Conservation (phyloP, 2,888 invertebrate genomes). For the Cataglyphis albicans region DNA sequence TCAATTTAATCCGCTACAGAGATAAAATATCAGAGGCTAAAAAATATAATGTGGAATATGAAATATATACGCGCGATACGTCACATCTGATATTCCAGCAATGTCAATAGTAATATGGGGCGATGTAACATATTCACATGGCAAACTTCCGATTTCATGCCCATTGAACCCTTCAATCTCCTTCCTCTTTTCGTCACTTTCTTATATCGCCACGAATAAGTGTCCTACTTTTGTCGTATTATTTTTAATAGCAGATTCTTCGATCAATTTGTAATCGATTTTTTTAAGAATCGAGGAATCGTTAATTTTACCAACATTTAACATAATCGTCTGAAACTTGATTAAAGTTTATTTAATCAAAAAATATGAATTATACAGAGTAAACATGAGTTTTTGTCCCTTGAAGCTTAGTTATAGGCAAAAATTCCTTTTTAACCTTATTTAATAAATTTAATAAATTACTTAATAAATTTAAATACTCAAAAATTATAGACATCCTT, state of each 20-base stretch:
- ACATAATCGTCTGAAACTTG: neutral
- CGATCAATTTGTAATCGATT: neutral
- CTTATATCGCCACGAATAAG: neutral
- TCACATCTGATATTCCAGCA: conserved; percentile 9
- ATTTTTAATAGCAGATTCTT: conserved; percentile 19
- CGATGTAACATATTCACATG: neutral
- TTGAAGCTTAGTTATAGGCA: neutral
- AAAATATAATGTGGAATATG: conserved; percentile 9
- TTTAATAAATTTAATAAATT: too few species aligned
- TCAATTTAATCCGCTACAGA: too few species aligned
- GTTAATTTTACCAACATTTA: neutral
- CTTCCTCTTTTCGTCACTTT: conserved; percentile 11
- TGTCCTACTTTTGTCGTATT: conserved; percentile 14
- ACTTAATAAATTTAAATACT: neutral
- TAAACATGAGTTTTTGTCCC: neutral
- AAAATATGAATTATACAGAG: neutral
- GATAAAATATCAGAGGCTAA: neutral
- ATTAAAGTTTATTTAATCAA: neutral
- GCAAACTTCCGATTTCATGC: conserved; percentile 26
- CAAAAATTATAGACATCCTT: neutral
- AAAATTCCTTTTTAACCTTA: neutral
- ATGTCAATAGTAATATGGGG: conserved; percentile 38
- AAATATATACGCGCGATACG: neutral
- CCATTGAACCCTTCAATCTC: conserved; percentile 27
- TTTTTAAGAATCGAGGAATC: neutral